Evolutionary conservation across 2,113 vertebrate genomes (phyloP).

Genomic region (Hyperoodon ampullatus): DNA sequence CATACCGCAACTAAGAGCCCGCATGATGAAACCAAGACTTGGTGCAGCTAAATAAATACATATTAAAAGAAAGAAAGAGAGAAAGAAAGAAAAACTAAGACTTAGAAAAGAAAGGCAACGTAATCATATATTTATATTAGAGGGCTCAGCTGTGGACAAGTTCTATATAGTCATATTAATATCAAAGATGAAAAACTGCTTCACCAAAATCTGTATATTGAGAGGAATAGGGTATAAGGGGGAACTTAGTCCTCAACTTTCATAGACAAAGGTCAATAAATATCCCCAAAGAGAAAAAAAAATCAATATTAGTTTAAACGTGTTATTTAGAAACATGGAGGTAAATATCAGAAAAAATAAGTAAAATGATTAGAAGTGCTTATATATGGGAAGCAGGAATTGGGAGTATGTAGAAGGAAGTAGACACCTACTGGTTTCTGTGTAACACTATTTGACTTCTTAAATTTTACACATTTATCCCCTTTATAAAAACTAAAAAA

Average conservation of each 20-base stretch:
- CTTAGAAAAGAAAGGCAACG: not conserved
- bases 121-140: not conserved
- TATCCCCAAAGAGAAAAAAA: not conserved
- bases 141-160: not conserved
- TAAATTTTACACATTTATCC: not conserved
- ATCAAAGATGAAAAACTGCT: not conserved
- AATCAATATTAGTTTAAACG: not conserved
- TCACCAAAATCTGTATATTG: not conserved
- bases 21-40: too few relatives aligned
- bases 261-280: constrained; percentile 7
- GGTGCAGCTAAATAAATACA: too few relatives aligned
- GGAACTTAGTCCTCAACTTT: not conserved
- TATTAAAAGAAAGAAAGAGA: too few relatives aligned
- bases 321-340: not conserved
- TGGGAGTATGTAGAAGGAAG: not conserved
- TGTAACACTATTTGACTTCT: not conserved
- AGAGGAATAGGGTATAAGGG: not conserved
- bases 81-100: constrained; percentile 16
- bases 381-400: not conserved
- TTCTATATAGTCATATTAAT: not conserved
- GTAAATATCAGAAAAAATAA: not conserved
- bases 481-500: not conserved
- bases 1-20: too few relatives aligned
- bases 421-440: not conserved
- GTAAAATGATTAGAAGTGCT: constrained; percentile 17